Base-by-base conservation (phyloP, 2,113 vertebrate species). In the Sprattus sprattus region DNA sequence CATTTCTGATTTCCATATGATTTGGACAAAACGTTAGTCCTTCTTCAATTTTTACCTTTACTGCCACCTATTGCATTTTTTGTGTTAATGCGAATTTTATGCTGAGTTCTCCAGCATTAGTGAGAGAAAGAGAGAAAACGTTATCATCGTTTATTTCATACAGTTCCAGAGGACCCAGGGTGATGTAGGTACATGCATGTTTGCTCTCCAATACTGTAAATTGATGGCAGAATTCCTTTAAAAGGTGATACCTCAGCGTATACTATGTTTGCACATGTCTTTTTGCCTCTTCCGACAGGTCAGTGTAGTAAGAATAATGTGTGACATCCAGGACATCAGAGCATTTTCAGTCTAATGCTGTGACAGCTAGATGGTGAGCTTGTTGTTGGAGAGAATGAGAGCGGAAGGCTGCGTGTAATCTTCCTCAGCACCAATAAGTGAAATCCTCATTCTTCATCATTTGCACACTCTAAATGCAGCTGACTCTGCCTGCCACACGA, bases 361-460 rank as follows among this genome's bases (percentile, higher is more conserved):
- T n/a, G n/a, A 71, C 25, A 32, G 64, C 25, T 28, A 71, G 64
- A 71, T 71, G 64, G 64, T 25, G 64, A 32, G 4, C 16, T 32
- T 9, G 64, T 71, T 71, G 64, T 71, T 71, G 64, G 22, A 9
- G 60, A n/a, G 60, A 67, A 67, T n/a, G n/a, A n/a, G 60, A 67
- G 6, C 25, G 20, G 60, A 6, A 22, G 25, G 60, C 25, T 11
- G 64, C n/a, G 9, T 28, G 64, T 71, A 71, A 71, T 71, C 64
- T 28, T 28, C 64, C 64, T 11, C 64, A 32, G 64, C 64, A 71
- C 64, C 64, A 71, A 71, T 71, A 25, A 71, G 64, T 25, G 64
- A 71, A 71, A 71, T 71, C 64, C 64, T 71, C 64, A 71, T 71
- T 71, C 64, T 25, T 71, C 64, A 71, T 71, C 32, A 71, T 71